These are phyloP conservation scores for Pipa parva DNA, from an alignment of 2,113 vertebrate species.

Conservation along the genomic window DNA sequence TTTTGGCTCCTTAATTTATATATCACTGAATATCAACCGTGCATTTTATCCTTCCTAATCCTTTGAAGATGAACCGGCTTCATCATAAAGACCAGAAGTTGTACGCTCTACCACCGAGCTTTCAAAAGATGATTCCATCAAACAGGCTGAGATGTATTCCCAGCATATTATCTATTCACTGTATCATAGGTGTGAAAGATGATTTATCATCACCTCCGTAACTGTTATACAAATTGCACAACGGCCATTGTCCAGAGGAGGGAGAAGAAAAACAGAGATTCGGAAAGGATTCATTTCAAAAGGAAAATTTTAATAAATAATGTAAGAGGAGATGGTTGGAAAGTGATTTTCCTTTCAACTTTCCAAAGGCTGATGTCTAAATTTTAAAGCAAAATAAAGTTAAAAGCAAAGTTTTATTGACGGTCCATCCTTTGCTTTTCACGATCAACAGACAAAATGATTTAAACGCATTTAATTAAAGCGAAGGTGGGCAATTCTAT, in stretches of 20 bases:
- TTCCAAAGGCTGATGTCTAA: not conserved
- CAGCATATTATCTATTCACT: slow-evolving; percentile 6
- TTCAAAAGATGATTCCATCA: slow-evolving; percentile 1
- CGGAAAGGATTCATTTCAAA: slow-evolving; percentile 39
- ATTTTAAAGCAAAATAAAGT: too few species aligned
- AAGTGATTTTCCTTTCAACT: not conserved
- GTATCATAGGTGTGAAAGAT: slow-evolving; percentile 9
- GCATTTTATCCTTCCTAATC: not conserved
- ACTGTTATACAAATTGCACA: not conserved
- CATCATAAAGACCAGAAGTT: not conserved
- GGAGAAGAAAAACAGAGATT: not conserved
- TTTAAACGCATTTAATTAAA: too few species aligned
- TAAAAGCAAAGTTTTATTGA: too few species aligned
- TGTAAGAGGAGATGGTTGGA: not conserved
- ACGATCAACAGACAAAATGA: too few species aligned
- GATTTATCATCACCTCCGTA: not conserved
- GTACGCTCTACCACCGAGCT: not conserved
- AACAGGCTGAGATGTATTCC: not conserved
- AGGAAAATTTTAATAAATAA: slow-evolving; percentile 11
- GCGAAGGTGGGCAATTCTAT: too few species aligned
- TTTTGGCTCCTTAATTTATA: too few species aligned
- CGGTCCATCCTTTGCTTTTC: too few species aligned
- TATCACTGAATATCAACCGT: too few species aligned
- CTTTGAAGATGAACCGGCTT: not conserved
- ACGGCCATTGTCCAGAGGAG: not conserved